phyloP scores from a whole-genome alignment of 2,888 invertebrate genomes.

The Mystacides longicornis region DNA sequence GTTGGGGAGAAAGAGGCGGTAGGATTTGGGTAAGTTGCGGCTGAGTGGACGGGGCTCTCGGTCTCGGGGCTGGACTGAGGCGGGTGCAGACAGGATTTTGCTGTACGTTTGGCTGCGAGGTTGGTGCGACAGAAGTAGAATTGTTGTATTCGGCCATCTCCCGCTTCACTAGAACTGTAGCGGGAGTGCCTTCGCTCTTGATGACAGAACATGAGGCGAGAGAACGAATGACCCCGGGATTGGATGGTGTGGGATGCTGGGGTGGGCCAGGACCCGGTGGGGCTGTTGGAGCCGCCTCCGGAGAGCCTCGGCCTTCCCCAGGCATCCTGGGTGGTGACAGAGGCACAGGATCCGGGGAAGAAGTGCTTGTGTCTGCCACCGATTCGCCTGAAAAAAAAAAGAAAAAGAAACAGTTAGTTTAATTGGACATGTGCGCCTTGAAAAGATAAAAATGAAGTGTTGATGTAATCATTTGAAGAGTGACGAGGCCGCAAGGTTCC shows the following conservation, averaged over 20 bases:
- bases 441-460: too few species aligned
- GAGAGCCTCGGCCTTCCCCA: constrained; percentile 56
- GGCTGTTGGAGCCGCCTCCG: constrained; percentile 50
- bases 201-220: constrained; percentile 52
- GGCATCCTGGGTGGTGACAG: constrained; percentile 78
- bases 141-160: constrained; percentile 11
- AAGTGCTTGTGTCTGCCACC: constrained; percentile 87
- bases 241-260: constrained; percentile 35
- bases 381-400: constrained; percentile 64
- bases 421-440: too few species aligned
- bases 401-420: too few species aligned
- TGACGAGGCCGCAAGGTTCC: too few species aligned
- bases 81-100: constrained; percentile 24
- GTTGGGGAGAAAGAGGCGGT: constrained; percentile 21
- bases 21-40: constrained; percentile 33
- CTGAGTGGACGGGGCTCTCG: constrained; percentile 37
- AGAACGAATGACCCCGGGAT: constrained; percentile 50
- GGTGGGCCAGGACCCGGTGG: constrained; percentile 36
- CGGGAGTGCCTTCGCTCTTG: constrained; percentile 47
- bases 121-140: constrained; percentile 26
- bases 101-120: constrained; percentile 30
- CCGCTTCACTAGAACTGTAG: constrained; percentile 14
- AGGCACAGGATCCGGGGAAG: constrained; percentile 83
- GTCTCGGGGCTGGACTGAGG: constrained; percentile 28
- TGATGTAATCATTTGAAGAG: too few species aligned